phyloP scores from a whole-genome alignment of 2,888 invertebrate species.

The Geotrupes spiniger region DNA sequence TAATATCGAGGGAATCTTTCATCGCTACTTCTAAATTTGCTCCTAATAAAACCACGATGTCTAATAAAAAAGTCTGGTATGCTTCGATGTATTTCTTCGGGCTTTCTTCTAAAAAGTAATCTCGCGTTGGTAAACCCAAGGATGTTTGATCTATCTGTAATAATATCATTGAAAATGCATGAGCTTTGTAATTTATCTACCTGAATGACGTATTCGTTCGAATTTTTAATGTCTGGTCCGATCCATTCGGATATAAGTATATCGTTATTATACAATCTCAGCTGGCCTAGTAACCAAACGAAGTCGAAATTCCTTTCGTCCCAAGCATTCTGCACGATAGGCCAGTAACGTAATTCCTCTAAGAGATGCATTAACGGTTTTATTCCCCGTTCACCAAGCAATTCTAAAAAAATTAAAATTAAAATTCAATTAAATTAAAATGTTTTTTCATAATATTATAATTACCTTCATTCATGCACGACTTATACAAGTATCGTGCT shows the following conservation, averaged over 20 bases:
- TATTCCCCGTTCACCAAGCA: slow-evolving; percentile 68
- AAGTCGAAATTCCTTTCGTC: slow-evolving; percentile 64
- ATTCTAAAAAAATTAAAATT: slow-evolving; percentile 49
- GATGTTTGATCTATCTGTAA: slow-evolving; percentile 78
- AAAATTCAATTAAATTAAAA: too few species aligned
- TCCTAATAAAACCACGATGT: slow-evolving; percentile 71
- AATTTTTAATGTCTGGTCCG: slow-evolving; percentile 91
- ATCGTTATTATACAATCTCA: slow-evolving; percentile 82
- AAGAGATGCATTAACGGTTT: slow-evolving; percentile 69
- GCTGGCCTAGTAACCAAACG: slow-evolving; percentile 68
- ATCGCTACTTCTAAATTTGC: slow-evolving; percentile 60
- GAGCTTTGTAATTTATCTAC: slow-evolving; percentile 6
- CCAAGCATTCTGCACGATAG: slow-evolving; percentile 70
- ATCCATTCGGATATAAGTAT: slow-evolving; percentile 85
- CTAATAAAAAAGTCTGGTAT: slow-evolving; percentile 74
- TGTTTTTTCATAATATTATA: too few species aligned
- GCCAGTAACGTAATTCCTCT: slow-evolving; percentile 83
- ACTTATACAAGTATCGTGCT: slow-evolving; percentile 78
- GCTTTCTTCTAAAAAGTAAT: slow-evolving; percentile 70
- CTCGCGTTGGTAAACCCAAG: slow-evolving; percentile 71
- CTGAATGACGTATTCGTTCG: slow-evolving; percentile 83
- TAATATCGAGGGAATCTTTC: slow-evolving; percentile 67
- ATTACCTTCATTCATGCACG: slow-evolving; percentile 73
- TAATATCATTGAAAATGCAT: too few species aligned
- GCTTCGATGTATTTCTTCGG: slow-evolving; percentile 69